Evolutionary conservation across 2,113 vertebrate species (phyloP).

Genomic region (Tupaia tana): DNA sequence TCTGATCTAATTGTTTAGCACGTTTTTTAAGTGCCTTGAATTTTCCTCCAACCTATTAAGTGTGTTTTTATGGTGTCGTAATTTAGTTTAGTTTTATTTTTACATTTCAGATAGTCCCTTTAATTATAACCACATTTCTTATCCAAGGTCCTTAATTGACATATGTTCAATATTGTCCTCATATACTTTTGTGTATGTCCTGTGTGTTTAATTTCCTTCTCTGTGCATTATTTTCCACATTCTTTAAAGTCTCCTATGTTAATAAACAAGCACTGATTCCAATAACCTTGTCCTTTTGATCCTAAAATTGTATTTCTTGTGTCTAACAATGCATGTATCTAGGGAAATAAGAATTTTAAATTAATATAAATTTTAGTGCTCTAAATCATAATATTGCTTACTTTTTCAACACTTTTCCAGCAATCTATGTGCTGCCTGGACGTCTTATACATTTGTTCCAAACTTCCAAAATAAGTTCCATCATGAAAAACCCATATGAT

Average conservation of each 20-base stretch:
- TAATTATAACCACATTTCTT: neutral
- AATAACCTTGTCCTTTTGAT: neutral
- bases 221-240: neutral
- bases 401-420: neutral
- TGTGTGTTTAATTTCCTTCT: neutral
- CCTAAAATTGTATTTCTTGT: neutral
- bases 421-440: neutral
- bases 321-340: neutral
- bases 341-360: neutral
- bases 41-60: neutral
- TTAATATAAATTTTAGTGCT: neutral
- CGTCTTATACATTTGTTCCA: neutral
- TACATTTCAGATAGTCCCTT: neutral
- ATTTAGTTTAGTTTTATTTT: neutral
- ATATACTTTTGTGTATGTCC: neutral
- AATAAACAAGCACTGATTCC: neutral
- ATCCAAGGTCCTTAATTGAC: neutral
- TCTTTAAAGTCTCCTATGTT: neutral
- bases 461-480: neutral
- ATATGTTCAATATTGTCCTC: neutral
- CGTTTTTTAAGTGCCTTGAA: neutral
- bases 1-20: too few relatives aligned
- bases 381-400: neutral
- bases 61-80: neutral
- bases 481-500: fast-evolving